These are phyloP conservation scores for Isaurus tuberculatus DNA, from an alignment of 92 coral and sea anemone genomes.

Conservation along the genomic window DNA sequence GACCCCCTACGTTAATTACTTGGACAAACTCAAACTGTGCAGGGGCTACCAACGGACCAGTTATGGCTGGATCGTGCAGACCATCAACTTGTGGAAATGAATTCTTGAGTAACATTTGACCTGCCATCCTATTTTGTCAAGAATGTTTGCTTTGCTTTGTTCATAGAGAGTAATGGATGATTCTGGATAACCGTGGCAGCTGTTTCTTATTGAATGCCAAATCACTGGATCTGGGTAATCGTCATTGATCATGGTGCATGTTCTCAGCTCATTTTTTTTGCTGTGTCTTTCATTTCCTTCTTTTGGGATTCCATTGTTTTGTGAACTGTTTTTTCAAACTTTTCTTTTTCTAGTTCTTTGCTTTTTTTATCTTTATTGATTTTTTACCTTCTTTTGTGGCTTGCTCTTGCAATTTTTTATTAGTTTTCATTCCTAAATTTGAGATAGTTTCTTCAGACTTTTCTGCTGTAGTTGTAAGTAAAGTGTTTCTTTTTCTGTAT, in stretches of 20 bases:
- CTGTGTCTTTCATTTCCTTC: not conserved
- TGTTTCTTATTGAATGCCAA: not conserved
- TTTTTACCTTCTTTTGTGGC: not conserved
- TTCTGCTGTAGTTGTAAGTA: not conserved
- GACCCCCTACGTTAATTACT: constrained; percentile 12
- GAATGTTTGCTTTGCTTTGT: not conserved
- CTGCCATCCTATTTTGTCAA: constrained; percentile 34
- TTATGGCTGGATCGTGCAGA: constrained; percentile 30
- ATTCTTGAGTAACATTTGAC: constrained; percentile 33
- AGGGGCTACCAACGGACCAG: constrained; percentile 28
- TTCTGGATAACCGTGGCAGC: not conserved
- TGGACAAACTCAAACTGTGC: constrained; percentile 33
- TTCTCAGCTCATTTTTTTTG: not conserved
- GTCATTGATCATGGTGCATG: not conserved
- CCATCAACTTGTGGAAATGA: constrained; percentile 23
- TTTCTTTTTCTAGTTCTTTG: not conserved
- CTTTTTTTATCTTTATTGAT: not conserved
- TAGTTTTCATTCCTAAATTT: not conserved
- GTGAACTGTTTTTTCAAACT: constrained; percentile 1
- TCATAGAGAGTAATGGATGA: not conserved
- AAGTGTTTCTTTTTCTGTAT: not conserved
- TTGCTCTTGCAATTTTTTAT: not conserved
- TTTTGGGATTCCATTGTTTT: not conserved
- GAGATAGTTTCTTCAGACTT: not conserved
- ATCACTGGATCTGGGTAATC: constrained; percentile 16